These are phyloP conservation scores for Platysteira castanea DNA, from an alignment of 2,113 vertebrate genomes.

Conservation along the genomic window DNA sequence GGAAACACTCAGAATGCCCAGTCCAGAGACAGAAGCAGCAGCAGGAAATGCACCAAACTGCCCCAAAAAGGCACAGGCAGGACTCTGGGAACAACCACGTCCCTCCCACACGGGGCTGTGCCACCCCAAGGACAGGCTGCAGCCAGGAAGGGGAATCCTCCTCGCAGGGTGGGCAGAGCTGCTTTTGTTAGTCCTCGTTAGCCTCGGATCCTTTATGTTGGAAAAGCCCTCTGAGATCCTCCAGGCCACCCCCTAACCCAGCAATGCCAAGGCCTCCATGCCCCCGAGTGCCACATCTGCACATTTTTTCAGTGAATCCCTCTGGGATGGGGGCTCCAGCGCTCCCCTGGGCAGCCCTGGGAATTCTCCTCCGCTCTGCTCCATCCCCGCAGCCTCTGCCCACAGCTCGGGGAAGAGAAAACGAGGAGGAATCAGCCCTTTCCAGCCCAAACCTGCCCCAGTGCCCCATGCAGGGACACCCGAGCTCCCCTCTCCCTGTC, in stretches of 20 bases:
- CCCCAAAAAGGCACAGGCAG: background rate
- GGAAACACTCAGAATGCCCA: background rate
- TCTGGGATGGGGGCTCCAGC: background rate
- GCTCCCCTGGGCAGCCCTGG: background rate
- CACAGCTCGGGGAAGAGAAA: background rate
- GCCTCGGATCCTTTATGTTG: background rate
- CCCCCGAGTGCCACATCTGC: background rate
- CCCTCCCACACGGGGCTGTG: fast-evolving
- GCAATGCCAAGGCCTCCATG: background rate
- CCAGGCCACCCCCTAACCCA: background rate
- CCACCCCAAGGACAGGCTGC: fast-evolving
- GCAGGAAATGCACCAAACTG: background rate
- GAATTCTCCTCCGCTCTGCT: background rate
- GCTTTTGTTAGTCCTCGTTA: background rate
- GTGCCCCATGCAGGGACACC: no score
- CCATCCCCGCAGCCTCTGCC: background rate
- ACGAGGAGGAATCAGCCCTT: background rate
- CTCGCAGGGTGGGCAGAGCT: fast-evolving
- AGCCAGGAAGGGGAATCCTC: fast-evolving
- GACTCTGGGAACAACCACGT: fast-evolving
- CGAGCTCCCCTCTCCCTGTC: background rate
- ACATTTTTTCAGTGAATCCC: fast-evolving
- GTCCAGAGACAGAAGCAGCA: background rate
- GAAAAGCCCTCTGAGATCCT: background rate
- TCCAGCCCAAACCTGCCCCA: background rate